A percentile compares a stretch with the other conserved stretches of the same genome.
Evolutionary conservation across 2,797 vertebrate species (phyloP).

Genomic region (Buphagus erythrorhynchus): DNA sequence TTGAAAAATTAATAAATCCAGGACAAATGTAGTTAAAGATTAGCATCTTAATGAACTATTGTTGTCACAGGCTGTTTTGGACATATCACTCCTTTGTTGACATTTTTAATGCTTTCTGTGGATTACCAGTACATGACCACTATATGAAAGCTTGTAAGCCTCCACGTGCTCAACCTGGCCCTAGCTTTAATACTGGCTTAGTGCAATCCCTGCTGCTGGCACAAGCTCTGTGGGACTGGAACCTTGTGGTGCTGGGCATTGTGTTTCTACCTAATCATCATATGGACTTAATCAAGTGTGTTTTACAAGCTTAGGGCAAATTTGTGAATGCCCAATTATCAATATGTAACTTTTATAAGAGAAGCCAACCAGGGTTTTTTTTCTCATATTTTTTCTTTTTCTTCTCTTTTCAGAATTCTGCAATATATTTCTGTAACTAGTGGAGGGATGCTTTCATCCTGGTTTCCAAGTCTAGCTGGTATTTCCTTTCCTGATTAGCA

Average conservation of each 20-base stretch:
- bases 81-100: not conserved
- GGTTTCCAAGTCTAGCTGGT: not conserved
- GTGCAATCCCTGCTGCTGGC: constrained; percentile 52
- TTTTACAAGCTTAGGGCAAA: constrained; percentile 26
- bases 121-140: not conserved
- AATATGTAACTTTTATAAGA: not conserved
- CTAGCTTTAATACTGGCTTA: not conserved
- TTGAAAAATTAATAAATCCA: not conserved
- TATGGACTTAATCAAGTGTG: constrained; percentile 21
- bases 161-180: constrained; percentile 44
- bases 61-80: not conserved
- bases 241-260: not conserved
- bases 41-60: not conserved
- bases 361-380: not conserved
- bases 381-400: fast-evolving
- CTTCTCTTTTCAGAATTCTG: not conserved
- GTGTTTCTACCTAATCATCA: not conserved
- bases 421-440: not conserved
- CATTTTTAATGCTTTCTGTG: constrained; percentile 23
- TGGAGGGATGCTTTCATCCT: not conserved
- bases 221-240: not conserved
- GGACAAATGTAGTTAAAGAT: not conserved
- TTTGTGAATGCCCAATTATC: constrained; percentile 7
- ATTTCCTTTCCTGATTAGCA: not conserved
- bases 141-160: not conserved